phyloP scores from a whole-genome alignment of 2,888 invertebrate species.

The Amphiduros pacificus region DNA sequence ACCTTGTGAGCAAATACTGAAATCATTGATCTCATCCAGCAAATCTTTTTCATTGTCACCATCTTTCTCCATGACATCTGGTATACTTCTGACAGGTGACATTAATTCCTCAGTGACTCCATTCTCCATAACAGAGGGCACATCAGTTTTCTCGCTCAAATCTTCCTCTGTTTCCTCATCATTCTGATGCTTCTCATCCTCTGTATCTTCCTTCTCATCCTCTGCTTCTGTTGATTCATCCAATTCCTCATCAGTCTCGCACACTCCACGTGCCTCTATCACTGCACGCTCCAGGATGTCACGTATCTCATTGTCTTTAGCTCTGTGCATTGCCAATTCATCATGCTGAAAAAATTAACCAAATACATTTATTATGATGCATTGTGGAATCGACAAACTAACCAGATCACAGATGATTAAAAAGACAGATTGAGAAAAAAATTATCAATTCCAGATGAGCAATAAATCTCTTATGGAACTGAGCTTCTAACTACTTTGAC shows the following conservation, averaged over 20 bases:
- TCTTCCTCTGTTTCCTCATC: neutral
- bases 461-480: too few species aligned
- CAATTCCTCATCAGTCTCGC: slow-evolving; percentile 1
- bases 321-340: slow-evolving; percentile 29
- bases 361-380: neutral
- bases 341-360: slow-evolving; percentile 26
- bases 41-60: neutral
- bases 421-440: too few species aligned
- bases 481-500: neutral
- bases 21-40: neutral
- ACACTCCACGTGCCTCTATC: neutral
- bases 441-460: too few species aligned
- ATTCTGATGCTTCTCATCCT: too few species aligned
- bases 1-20: neutral
- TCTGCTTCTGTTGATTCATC: neutral
- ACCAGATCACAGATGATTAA: too few species aligned
- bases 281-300: slow-evolving; percentile 20
- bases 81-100: neutral
- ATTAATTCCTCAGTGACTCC: too few species aligned
- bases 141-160: too few species aligned
- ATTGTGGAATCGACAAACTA: too few species aligned
- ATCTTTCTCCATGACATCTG: neutral
- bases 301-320: slow-evolving; percentile 24
- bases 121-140: too few species aligned
- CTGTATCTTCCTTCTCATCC: neutral